phyloP scores from a whole-genome alignment of 2,797 vertebrate genomes.

The Notamacropus eugenii region DNA sequence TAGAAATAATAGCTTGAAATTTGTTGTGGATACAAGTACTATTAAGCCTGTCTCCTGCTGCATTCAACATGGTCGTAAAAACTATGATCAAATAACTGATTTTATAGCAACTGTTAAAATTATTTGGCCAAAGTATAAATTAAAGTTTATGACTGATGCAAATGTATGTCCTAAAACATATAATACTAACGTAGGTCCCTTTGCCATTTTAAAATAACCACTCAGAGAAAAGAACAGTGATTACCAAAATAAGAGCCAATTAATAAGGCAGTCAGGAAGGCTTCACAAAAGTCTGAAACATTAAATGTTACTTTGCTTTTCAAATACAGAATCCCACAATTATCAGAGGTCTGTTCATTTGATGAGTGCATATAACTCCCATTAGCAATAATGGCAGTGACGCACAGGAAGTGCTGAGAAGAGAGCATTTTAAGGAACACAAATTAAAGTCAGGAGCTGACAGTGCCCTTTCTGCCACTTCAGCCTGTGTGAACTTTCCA shows the following conservation, averaged over 20 bases:
- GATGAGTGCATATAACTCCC: background rate
- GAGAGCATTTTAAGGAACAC: background rate
- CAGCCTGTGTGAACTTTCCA: too few relatives aligned
- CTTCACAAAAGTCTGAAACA: slow-evolving; percentile 69
- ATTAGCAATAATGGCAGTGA: slow-evolving; percentile 12
- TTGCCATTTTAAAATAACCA: slow-evolving; percentile 75
- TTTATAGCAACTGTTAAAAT: slow-evolving; percentile 81
- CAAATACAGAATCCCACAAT: slow-evolving; percentile 49
- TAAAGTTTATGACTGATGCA: slow-evolving; percentile 81
- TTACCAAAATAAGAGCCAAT: slow-evolving; percentile 78
- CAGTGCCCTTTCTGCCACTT: background rate
- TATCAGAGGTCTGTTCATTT: slow-evolving; percentile 1
- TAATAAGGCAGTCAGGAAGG: slow-evolving; percentile 72
- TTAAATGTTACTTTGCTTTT: slow-evolving; percentile 71
- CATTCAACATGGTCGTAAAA: slow-evolving; percentile 74
- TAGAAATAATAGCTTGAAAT: slow-evolving; percentile 79
- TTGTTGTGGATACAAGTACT: slow-evolving; percentile 75
- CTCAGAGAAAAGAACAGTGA: slow-evolving; percentile 72
- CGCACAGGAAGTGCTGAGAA: background rate
- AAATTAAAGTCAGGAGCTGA: background rate
- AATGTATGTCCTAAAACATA: slow-evolving; percentile 70
- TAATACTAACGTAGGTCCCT: slow-evolving; percentile 78
- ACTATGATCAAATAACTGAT: slow-evolving; percentile 84
- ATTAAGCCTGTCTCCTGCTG: slow-evolving; percentile 79
- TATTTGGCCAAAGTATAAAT: slow-evolving; percentile 83